A percentile compares a stretch with the other conserved stretches of the same genome.
These are phyloP conservation scores for Mus caroli DNA, from an alignment of 2,797 vertebrate genomes.

Conservation along the genomic window DNA sequence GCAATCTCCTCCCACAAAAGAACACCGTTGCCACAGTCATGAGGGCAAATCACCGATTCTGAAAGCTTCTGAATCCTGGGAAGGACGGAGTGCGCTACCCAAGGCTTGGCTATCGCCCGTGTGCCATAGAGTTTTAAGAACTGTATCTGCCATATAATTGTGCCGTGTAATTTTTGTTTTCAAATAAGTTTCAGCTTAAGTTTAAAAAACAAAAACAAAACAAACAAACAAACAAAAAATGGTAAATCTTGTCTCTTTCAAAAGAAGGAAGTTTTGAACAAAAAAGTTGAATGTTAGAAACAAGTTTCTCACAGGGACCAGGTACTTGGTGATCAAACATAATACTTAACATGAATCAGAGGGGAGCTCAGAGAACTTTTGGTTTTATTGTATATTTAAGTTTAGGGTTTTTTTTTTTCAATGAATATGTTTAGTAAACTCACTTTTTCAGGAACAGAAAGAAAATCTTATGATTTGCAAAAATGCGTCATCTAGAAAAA, in stretches of 20 bases:
- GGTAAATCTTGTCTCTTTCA: neutral
- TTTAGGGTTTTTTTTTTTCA: constrained; percentile 38
- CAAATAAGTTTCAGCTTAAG: constrained; percentile 49
- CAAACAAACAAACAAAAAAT: neutral
- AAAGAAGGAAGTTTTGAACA: neutral
- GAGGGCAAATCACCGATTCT: neutral
- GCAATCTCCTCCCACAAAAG: neutral
- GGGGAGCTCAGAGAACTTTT: neutral
- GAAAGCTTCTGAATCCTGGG: neutral
- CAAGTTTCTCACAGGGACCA: neutral
- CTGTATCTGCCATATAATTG: neutral
- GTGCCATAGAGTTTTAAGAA: neutral
- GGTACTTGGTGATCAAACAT: neutral
- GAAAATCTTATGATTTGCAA: constrained; percentile 46
- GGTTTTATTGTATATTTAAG: constrained; percentile 53
- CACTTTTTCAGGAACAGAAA: constrained; percentile 62
- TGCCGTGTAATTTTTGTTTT: neutral
- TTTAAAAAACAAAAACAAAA: neutral
- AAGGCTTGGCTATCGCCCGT: neutral
- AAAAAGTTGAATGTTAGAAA: constrained; percentile 42
- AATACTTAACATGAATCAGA: neutral
- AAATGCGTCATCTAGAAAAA: constrained; percentile 61
- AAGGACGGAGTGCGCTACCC: neutral
- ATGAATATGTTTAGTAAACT: constrained; percentile 19
- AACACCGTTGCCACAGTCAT: neutral